A percentile compares a stretch with the other conserved stretches of the same genome.
Evolutionary conservation across 1,140 invertebrate genomes (phyloP).

Genomic region (Bombus pyrosoma): DNA sequence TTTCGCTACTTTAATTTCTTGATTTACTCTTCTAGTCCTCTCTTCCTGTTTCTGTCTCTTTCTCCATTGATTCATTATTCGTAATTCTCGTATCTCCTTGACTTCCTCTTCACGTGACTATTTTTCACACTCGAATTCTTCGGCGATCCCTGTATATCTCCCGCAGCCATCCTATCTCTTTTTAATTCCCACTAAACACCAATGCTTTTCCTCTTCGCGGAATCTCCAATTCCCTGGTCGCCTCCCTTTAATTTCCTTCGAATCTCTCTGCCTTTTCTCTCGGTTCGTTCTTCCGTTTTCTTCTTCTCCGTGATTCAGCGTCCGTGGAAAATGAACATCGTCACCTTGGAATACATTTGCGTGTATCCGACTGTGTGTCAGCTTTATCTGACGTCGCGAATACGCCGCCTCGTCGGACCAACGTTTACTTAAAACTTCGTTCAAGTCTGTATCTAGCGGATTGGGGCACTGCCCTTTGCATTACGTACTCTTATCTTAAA

Average conservation of each 20-base stretch:
- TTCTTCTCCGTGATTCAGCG: neutral
- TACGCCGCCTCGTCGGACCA: neutral
- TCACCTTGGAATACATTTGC: slow-evolving; percentile 37
- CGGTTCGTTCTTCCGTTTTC: neutral
- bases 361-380: too few species aligned
- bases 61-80: neutral
- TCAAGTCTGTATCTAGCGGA: slow-evolving; percentile 39
- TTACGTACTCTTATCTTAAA: slow-evolving; percentile 45
- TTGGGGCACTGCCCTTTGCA: neutral
- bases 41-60: neutral
- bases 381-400: slow-evolving; percentile 37
- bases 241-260: slow-evolving; percentile 15
- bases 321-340: neutral
- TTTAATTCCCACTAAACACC: neutral
- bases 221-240: neutral
- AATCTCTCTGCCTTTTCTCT: neutral
- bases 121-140: slow-evolving; percentile 17
- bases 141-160: neutral
- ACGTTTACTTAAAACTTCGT: slow-evolving; percentile 32
- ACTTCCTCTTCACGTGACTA: neutral
- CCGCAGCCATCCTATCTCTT: neutral
- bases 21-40: neutral
- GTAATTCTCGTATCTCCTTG: neutral
- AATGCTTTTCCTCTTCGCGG: neutral
- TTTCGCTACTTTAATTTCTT: too few species aligned